Base-by-base conservation (phyloP, 2,113 vertebrate genomes). In the Monarcha castaneiventris region DNA sequence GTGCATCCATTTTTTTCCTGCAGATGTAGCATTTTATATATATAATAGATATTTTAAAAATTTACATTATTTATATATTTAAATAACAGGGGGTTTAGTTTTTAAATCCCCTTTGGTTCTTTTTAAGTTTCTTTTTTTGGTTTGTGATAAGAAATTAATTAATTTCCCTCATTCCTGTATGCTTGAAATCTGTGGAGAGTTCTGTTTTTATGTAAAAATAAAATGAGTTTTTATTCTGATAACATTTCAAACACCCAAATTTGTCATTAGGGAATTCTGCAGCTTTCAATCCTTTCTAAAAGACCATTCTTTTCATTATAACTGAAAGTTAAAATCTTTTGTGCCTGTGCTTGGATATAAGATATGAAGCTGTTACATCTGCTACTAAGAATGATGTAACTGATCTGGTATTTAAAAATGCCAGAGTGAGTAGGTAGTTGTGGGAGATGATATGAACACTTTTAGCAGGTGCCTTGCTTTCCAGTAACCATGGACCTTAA, bases 341-440 rank as follows among this genome's bases (percentile, higher is more conserved):
- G 58, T 87, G 67, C 67, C 71, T 91, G 1, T 92, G 59, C 62
- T 93, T 93, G 41, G n/a, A 56, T 87, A 27, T 84, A 87, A 89
- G 49, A 87, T 68, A 77, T 1, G 48, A 72, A 87, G 62, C 89
- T 73, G 62, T 84, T 94, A 84, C 80, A 92, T 97, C 84, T 96
- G 89, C 81, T 96, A 26, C 66, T 91, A 73, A 91, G 81, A 84
- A 66, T 93, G 66, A 93, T 89, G 59, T 94, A 95, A 89, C 71
- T 84, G 71, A 95, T 84, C 67, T 95, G 93, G 43, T 95, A 96
- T 96, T 94, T 96, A 85, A 96, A 96, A 95, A 87, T 91, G 58
- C 87, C 51, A 56, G 75, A 77, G 51, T 66, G 92, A 84, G 89
- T 92, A 84, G 91, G 69, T 82, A 91, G 94, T 11, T 75, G 87